Evolutionary conservation across 1,140 invertebrate genomes (phyloP).

Genomic region (Manduca sexta): DNA sequence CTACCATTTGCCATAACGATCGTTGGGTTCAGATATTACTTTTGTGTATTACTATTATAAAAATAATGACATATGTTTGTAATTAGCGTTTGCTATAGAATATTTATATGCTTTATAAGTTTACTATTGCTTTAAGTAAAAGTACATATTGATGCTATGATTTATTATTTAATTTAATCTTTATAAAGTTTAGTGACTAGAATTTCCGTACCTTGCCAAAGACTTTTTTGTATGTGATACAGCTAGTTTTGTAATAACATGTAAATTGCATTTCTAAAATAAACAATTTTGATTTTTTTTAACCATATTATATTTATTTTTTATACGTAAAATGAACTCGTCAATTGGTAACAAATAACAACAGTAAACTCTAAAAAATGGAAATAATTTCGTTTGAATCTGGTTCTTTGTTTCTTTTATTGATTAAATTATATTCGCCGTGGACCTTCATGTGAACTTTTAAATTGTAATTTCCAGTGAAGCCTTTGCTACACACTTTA

Average conservation of each 20-base stretch:
- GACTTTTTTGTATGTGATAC: constrained; percentile 69
- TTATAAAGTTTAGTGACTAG: constrained; percentile 6
- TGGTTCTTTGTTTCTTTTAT: constrained; percentile 19
- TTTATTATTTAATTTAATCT: constrained; percentile 4
- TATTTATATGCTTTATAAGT: constrained; percentile 1
- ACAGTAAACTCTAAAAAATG: background rate
- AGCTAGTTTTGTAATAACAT: constrained; percentile 56
- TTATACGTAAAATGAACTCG: background rate
- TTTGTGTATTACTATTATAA: too few relatives aligned
- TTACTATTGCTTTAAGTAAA: too few relatives aligned
- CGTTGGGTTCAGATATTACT: too few relatives aligned
- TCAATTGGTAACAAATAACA: background rate
- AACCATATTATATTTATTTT: constrained; percentile 1
- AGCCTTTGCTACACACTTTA: constrained; percentile 42
- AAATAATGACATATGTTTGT: constrained; percentile 4
- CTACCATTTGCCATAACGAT: too few relatives aligned
- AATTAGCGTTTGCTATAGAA: constrained; percentile 11
- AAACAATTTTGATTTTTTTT: constrained; percentile 41
- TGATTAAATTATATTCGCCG: constrained; percentile 40
- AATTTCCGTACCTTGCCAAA: constrained; percentile 41
- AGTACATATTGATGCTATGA: too few relatives aligned
- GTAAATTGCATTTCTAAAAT: constrained; percentile 54
- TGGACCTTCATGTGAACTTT: constrained; percentile 63
- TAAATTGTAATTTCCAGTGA: constrained; percentile 51
- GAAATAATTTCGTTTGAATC: background rate